Evolutionary conservation across 2,113 vertebrate genomes (phyloP), one percentile per base, ranked within the genome.

Genomic region (Panthera tigris): DNA sequence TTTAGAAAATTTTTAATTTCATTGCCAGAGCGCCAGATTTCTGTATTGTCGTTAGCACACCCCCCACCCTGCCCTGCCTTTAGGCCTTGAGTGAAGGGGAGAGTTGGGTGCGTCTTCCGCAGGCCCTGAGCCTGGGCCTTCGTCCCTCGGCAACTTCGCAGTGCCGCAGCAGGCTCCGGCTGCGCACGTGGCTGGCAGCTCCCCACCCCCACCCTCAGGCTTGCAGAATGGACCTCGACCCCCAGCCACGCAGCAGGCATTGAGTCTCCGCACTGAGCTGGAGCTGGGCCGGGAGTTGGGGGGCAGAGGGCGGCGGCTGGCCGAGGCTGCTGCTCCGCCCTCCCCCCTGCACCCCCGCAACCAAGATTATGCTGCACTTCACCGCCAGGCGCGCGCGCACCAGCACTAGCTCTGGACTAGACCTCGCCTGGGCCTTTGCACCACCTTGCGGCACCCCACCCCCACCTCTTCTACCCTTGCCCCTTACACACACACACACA

Each of bases 241-340:
- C 0, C 4, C 41, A 68, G 31, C 27, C 8, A 15, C 0, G 2
- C 10, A 27, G 74, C 61, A 87, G 27, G 61, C 5, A 0, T 5
- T 16, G 57, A 33, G 27, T 36, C 15, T 6, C 25, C 25, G 36
- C 12, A 0, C 50, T 16, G 39, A 78, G 52, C 10, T 3, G 45
- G 8, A 74, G 69, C 14, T 0, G 0, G 10, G 52, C 3, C 29
- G 52, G 9, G 0, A 33, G 36, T 2, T 79, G 9, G 0, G 31
- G 27, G 8, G 7, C 21, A 61, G 18, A 2, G 21, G 21, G 29
- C 1, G 5, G 33, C 0, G 14, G 33, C 1, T 0, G 29, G 18
- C 39, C 6, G 8, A 0, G 0, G 36, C 7, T 80, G 29, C 68
- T 12, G 29, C 14, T 52, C 76, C n/a, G 8, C 12, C 36, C 33